Evolutionary conservation across 2,113 vertebrate species (phyloP).

Genomic region (Pelobates fuscus): DNA sequence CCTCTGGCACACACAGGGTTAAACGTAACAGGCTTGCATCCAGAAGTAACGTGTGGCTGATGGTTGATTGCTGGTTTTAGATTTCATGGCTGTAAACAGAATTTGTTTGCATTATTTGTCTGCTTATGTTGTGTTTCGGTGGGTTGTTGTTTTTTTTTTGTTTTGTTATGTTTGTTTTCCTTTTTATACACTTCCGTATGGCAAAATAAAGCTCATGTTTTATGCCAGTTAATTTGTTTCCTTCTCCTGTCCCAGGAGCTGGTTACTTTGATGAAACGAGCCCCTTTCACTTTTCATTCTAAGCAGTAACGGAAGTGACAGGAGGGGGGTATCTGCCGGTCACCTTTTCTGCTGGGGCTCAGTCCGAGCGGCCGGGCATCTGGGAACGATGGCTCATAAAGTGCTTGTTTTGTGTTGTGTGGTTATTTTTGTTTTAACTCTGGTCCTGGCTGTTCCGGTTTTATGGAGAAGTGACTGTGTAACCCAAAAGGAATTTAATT

Average conservation of each 20-base stretch:
- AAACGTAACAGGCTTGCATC: background rate
- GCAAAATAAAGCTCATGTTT: too few relatives aligned
- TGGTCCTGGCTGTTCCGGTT: constrained; percentile 9
- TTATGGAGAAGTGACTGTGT: constrained; percentile 66
- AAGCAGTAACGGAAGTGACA: constrained; percentile 38
- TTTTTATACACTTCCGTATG: too few relatives aligned
- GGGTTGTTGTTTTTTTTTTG: background rate
- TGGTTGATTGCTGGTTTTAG: too few relatives aligned
- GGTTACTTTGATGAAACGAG: background rate
- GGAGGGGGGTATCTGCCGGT: too few relatives aligned
- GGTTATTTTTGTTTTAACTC: background rate
- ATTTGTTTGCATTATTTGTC: background rate
- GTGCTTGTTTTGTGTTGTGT: background rate
- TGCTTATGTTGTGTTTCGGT: background rate
- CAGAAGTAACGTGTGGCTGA: background rate
- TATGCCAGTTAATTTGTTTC: background rate
- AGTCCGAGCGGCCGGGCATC: too few relatives aligned
- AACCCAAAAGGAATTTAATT: constrained; percentile 83
- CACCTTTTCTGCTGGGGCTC: too few relatives aligned
- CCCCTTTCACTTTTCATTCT: background rate
- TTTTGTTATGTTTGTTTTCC: background rate
- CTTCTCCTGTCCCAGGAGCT: background rate
- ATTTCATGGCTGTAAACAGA: too few relatives aligned
- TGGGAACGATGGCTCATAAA: too few relatives aligned
- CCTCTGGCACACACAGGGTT: background rate